Evolutionary conservation across 2,113 vertebrate genomes (phyloP), one percentile per base, ranked within the genome.

Genomic region (Chaenocephalus aceratus): DNA sequence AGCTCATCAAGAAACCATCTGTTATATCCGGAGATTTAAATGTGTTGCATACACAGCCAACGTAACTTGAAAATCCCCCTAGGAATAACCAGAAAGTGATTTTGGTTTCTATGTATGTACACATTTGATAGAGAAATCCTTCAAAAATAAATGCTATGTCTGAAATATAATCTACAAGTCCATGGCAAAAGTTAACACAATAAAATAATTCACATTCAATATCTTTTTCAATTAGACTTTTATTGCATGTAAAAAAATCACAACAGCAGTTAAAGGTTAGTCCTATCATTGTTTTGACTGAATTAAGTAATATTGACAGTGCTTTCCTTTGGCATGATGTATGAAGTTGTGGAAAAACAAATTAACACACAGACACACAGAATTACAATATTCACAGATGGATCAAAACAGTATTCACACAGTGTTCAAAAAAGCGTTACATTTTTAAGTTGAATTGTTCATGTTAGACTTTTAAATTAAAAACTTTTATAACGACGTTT

Each of bases 101-200:
- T 1, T 36, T 13, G 10, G 1, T 63, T 34, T 21, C 1, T 2
- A 8, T 41, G 18, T 71, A 10, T 30, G 8, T n/a, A 71, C 23
- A 36, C 2, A 0, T 10, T 1, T 5, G 0, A 0, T 14, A 49
- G 2, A 26, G 34, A 10, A 7, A 11, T 14, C 51, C 11, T 9
- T 46, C 30, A n/a, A 30, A 21, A 65, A 65, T 41, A 13, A 34
- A 15, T 11, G 44, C 1, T 4, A 54, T 62, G 1, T 2, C 5
- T 36, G 18, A 23, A 48, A 67, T 30, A 21, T 10, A n/a, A 59
- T 76, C 18, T 44, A 44, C 4, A 52, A 52, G 18, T 75, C n/a
- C 18, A 26, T 11, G 14, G 6, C 34, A 54, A 62, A 60, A 30
- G 44, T 23, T 48, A 21, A 1, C 15, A 16, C 0, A 16, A 30